phyloP scores from a whole-genome alignment of 2,113 vertebrate species.

The Heptranchias perlo region DNA sequence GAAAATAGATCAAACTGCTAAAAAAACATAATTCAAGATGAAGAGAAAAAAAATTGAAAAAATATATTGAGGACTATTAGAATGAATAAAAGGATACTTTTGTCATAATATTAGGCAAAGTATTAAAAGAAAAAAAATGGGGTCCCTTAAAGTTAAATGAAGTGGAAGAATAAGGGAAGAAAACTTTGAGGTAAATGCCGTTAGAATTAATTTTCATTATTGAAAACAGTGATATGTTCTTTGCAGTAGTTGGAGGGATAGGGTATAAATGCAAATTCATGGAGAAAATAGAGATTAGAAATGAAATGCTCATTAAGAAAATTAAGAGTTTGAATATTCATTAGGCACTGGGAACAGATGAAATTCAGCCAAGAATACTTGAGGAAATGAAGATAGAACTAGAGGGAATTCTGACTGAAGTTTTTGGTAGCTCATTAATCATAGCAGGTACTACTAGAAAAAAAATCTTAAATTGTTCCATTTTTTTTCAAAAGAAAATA shows the following conservation, averaged over 20 bases:
- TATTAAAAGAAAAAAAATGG: neutral
- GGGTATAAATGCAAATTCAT: neutral
- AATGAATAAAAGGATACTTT: neutral
- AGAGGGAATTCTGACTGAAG: neutral
- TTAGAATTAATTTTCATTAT: neutral
- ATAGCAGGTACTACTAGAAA: neutral
- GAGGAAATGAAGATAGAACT: neutral
- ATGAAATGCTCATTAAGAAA: neutral
- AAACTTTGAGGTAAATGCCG: neutral
- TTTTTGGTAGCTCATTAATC: neutral
- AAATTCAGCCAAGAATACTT: neutral
- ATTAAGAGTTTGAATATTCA: conserved; percentile 13
- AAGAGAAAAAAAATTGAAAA: neutral
- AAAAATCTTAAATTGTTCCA: neutral
- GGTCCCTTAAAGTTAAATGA: neutral
- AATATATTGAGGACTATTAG: neutral
- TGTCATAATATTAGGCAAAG: neutral
- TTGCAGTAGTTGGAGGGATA: neutral
- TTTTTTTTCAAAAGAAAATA: neutral
- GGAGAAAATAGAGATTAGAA: neutral
- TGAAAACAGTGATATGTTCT: neutral
- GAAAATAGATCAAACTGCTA: neutral
- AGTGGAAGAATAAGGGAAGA: neutral
- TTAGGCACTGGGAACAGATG: neutral
- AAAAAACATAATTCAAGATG: neutral